Conservation (phyloP, 2,113 vertebrate genomes). For the Bothrops jararaca region DNA sequence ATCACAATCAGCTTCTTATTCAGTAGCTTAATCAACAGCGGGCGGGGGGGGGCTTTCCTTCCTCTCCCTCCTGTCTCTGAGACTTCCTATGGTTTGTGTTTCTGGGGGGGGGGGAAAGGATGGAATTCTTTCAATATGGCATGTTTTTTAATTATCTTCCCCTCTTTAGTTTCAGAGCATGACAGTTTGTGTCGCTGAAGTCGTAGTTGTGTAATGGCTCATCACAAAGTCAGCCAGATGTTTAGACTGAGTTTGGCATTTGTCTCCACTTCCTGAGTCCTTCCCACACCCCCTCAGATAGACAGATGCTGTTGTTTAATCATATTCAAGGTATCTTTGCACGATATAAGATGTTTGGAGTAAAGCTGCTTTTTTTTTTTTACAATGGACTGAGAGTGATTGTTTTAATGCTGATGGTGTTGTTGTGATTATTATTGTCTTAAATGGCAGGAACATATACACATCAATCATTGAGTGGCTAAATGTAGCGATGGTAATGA, state of each 20-base stretch:
- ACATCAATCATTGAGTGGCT: constrained; percentile 24
- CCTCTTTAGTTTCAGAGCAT: not conserved
- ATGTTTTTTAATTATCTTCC: not conserved
- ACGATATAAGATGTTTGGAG: not conserved
- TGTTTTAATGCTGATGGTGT: not conserved
- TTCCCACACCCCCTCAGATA: not conserved
- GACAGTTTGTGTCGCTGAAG: not conserved
- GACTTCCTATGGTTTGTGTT: constrained; percentile 12
- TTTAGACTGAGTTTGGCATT: not conserved
- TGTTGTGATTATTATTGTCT: constrained; percentile 1
- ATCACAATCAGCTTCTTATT: constrained; percentile 36
- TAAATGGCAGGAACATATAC: constrained; percentile 29
- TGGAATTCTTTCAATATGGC: not conserved
- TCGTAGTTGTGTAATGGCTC: not conserved
- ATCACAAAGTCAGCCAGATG: not conserved
- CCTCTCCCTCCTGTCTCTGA: constrained; percentile 12
- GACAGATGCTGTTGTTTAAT: not conserved
- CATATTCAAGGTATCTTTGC: not conserved
- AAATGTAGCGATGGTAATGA: constrained; percentile 10
- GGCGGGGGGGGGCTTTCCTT: not conserved
- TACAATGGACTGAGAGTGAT: not conserved
- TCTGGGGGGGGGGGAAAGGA: too few relatives aligned
- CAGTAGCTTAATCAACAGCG: constrained; percentile 36
- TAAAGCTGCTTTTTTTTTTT: not conserved
- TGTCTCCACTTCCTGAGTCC: not conserved